Percentiles rank a stretch among this genome's conserved stretches.
Conservation (phyloP, 2,797 vertebrate genomes). For the Spinibarbus caldwelli region DNA sequence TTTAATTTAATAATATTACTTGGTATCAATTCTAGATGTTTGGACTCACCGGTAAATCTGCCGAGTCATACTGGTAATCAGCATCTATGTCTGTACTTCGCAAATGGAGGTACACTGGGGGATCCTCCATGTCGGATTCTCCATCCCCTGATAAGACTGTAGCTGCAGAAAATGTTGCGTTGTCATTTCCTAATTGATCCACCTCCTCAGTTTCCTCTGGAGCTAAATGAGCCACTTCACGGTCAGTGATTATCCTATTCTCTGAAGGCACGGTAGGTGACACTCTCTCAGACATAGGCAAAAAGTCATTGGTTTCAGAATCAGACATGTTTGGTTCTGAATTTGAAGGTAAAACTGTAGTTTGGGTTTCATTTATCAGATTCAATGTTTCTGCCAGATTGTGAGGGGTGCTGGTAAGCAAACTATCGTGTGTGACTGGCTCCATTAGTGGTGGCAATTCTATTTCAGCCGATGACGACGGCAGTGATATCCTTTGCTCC, state of each 20-base stretch:
- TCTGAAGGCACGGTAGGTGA: conserved; percentile 60
- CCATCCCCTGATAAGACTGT: conserved; percentile 93
- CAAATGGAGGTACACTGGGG: conserved; percentile 82
- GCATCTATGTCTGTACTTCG: conserved; percentile 83
- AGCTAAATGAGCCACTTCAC: conserved; percentile 75
- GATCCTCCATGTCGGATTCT: conserved; percentile 83
- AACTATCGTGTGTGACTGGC: conserved; percentile 62
- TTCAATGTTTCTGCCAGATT: conserved; percentile 50
- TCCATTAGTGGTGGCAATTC: conserved; percentile 53
- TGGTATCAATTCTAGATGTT: conserved; percentile 18
- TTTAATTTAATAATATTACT: neutral
- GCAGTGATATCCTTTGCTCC: conserved; percentile 51
- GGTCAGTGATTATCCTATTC: conserved; percentile 55
- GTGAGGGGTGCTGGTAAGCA: conserved; percentile 58
- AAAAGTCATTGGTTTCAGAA: conserved; percentile 54
- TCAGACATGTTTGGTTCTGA: conserved; percentile 60
- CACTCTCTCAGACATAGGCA: conserved; percentile 56
- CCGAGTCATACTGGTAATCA: conserved; percentile 90
- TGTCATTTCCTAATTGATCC: conserved; percentile 81
- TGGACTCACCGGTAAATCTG: conserved; percentile 87
- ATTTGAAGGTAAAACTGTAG: conserved; percentile 11
- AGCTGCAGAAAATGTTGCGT: conserved; percentile 84
- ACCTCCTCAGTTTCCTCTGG: conserved; percentile 65
- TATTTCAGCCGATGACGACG: conserved; percentile 46
- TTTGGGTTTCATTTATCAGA: conserved; percentile 60